Conservation (phyloP, 1,140 invertebrate genomes). For the Gryllus bimaculatus region DNA sequence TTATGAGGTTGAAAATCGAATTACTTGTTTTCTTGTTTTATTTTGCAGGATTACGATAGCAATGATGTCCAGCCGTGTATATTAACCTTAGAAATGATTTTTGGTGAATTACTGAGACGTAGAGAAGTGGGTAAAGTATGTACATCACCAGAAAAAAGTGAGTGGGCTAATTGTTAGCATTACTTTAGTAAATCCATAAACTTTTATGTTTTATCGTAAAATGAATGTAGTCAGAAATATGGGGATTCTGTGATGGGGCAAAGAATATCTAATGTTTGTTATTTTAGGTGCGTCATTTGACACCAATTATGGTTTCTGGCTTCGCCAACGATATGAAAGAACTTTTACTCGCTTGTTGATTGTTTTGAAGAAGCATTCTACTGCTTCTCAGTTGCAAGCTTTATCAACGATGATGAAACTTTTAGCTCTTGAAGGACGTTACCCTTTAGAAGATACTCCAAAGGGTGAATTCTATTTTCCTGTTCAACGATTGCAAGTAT, state of each 20-base stretch:
- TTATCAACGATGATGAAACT: conserved; percentile 56
- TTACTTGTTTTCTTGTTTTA: not conserved
- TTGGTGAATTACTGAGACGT: conserved; percentile 52
- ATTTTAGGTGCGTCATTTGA: conserved; percentile 41
- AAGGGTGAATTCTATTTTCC: conserved; percentile 47
- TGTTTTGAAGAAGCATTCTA: conserved; percentile 40
- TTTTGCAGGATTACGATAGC: not conserved
- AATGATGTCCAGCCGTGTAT: conserved; percentile 40
- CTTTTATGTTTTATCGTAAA: not conserved
- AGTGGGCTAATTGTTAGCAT: conserved; percentile 18
- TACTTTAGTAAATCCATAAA: conserved; percentile 22
- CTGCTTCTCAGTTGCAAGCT: conserved; percentile 46
- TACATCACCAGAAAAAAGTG: not conserved
- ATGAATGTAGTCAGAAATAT: no score
- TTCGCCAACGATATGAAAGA: conserved; percentile 49
- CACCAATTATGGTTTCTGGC: conserved; percentile 47
- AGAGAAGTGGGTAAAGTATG: conserved; percentile 40
- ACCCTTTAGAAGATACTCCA: conserved; percentile 41
- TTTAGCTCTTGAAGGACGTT: conserved; percentile 51
- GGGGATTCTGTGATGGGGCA: not conserved
- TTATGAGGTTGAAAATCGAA: not conserved
- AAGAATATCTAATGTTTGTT: no score
- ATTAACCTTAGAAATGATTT: conserved; percentile 56
- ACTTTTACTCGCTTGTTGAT: conserved; percentile 42
- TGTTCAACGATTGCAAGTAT: conserved; percentile 45